phyloP scores from a whole-genome alignment of 2,113 vertebrate species.

The Cryptotis parvus region DNA sequence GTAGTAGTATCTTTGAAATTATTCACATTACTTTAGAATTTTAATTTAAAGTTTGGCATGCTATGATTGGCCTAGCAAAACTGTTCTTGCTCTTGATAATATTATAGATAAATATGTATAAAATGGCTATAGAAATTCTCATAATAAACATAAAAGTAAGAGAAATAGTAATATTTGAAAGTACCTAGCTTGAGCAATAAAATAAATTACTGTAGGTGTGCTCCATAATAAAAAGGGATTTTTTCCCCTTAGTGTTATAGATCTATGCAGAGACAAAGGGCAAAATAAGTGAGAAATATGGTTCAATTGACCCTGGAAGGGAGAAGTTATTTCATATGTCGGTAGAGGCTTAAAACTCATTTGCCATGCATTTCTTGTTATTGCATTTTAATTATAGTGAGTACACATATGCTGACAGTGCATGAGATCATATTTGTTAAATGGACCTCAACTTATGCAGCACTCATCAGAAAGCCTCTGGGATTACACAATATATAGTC shows the following conservation, averaged over 20 bases:
- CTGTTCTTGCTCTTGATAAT: conserved; percentile 25
- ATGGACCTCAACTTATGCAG: conserved; percentile 76
- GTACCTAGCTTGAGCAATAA: conserved; percentile 63
- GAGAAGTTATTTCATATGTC: conserved; percentile 70
- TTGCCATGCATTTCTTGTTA: conserved; percentile 76
- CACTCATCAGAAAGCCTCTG: conserved; percentile 63
- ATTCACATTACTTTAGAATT: conserved; percentile 40
- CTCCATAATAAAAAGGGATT: conserved; percentile 42
- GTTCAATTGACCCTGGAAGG: conserved; percentile 69
- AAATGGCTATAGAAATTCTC: background rate
- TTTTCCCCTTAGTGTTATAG: background rate
- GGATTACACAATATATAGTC: conserved; percentile 32
- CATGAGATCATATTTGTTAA: conserved; percentile 80
- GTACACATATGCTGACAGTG: conserved; percentile 80
- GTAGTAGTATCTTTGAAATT: background rate
- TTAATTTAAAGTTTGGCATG: conserved; percentile 39
- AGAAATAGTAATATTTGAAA: conserved; percentile 70
- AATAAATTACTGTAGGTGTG: conserved; percentile 66
- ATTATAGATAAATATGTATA: conserved; percentile 8
- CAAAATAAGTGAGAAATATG: conserved; percentile 63
- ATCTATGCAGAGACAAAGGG: conserved; percentile 48
- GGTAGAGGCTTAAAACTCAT: conserved; percentile 71
- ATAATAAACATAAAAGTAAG: conserved; percentile 30
- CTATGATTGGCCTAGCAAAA: conserved; percentile 26
- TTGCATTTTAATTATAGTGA: conserved; percentile 79